These are phyloP conservation scores for Sceloporus tristichus DNA, from an alignment of 2,113 vertebrate species.

Conservation along the genomic window DNA sequence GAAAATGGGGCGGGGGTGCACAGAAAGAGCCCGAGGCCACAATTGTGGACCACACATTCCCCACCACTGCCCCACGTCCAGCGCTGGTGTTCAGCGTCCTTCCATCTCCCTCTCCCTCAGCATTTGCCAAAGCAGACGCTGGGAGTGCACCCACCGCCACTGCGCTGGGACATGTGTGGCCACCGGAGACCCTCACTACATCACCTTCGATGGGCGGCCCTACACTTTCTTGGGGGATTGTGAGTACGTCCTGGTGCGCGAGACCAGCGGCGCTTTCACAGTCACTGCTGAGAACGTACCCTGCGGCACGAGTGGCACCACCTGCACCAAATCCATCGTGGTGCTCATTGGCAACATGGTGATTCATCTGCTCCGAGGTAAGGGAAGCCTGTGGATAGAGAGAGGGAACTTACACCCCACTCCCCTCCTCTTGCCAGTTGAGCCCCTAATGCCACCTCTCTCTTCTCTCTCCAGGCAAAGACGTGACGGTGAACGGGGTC, in stretches of 20 bases:
- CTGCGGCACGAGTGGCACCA: slow-evolving; percentile 86
- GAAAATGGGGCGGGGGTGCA: not conserved
- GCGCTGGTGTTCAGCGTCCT: not conserved
- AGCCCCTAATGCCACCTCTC: not conserved
- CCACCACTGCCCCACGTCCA: too few relatives aligned
- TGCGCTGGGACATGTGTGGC: slow-evolving; percentile 88
- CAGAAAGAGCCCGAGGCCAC: too few relatives aligned
- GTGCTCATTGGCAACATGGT: slow-evolving; percentile 83
- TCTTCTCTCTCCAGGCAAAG: slow-evolving; percentile 77
- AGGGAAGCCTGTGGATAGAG: not conserved
- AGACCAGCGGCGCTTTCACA: slow-evolving; percentile 80
- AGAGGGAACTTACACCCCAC: too few relatives aligned
- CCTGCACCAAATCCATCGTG: slow-evolving; percentile 91
- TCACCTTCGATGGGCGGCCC: slow-evolving; percentile 88
- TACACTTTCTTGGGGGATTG: slow-evolving; percentile 92
- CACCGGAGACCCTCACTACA: slow-evolving; percentile 91
- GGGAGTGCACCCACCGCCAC: slow-evolving; percentile 80
- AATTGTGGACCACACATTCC: not conserved
- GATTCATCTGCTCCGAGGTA: slow-evolving; percentile 90
- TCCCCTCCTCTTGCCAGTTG: not conserved
- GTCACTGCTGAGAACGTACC: slow-evolving; percentile 89
- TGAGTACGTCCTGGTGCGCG: slow-evolving; percentile 87
- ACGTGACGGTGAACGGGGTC: slow-evolving; percentile 88
- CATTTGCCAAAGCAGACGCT: slow-evolving; percentile 82
- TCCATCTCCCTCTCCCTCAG: slow-evolving; percentile 64